phyloP scores from a whole-genome alignment of 2,113 vertebrate species.

The Panurus biarmicus region DNA sequence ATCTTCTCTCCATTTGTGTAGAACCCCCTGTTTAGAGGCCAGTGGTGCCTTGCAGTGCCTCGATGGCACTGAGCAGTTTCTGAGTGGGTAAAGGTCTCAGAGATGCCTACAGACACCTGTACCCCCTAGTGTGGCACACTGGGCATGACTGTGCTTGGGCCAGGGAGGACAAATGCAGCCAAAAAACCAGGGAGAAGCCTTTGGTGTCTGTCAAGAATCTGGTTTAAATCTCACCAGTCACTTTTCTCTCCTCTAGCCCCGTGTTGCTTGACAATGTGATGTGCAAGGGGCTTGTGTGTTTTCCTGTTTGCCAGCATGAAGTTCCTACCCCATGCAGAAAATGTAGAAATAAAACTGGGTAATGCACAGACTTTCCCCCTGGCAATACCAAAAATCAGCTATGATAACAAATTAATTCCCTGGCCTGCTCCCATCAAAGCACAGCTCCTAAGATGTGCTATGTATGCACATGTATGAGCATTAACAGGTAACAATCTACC shows the following conservation, averaged over 20 bases:
- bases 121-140: not conserved
- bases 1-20: not conserved
- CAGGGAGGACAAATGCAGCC: not conserved
- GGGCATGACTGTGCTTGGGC: not conserved
- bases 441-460: too few relatives aligned
- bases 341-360: too few relatives aligned
- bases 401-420: not conserved
- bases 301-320: not conserved
- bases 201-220: not conserved
- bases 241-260: not conserved
- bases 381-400: not conserved
- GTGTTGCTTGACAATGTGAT: not conserved
- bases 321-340: too few relatives aligned
- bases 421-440: not conserved
- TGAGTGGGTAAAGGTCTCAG: not conserved
- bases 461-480: accelerated
- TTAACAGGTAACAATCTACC: not conserved
- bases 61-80: not conserved
- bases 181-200: not conserved
- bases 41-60: too few relatives aligned
- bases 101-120: not conserved
- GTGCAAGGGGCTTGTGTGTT: not conserved
- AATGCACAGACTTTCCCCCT: not conserved
- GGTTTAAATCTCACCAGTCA: not conserved
- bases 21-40: not conserved